These are phyloP conservation scores for Allolobophora icterica DNA, from an alignment of 2,888 invertebrate species.

Conservation along the genomic window DNA sequence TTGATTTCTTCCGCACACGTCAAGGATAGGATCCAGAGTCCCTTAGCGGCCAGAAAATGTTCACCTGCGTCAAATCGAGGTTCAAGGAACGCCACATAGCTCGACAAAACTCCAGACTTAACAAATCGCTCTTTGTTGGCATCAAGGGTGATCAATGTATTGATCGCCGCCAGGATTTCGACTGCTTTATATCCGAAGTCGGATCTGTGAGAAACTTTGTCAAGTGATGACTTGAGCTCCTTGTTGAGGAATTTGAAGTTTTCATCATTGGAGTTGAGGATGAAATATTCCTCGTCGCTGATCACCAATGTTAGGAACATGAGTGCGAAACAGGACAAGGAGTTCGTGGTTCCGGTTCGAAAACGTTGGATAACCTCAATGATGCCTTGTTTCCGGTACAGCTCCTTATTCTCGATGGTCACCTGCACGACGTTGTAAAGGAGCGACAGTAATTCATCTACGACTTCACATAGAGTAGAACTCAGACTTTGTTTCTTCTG, in stretches of 20 bases:
- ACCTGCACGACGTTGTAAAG: conserved; percentile 51
- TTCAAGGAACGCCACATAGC: not conserved
- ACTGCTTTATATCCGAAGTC: conserved; percentile 54
- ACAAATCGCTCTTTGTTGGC: conserved; percentile 52
- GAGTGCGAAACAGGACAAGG: conserved; percentile 55
- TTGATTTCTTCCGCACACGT: conserved; percentile 38
- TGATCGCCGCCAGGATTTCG: conserved; percentile 55
- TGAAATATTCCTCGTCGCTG: conserved; percentile 56
- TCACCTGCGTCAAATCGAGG: not conserved
- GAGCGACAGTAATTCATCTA: conserved; percentile 56
- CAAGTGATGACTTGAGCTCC: conserved; percentile 52
- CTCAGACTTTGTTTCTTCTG: not conserved
- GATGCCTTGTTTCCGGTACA: conserved; percentile 48
- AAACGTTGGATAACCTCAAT: conserved; percentile 49
- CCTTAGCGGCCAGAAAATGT: conserved; percentile 30
- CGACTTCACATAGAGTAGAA: conserved; percentile 40
- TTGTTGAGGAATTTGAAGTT: conserved; percentile 54
- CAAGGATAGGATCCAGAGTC: conserved; percentile 40
- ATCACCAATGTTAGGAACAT: conserved; percentile 57
- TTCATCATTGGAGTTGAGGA: conserved; percentile 52
- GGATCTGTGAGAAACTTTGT: conserved; percentile 51
- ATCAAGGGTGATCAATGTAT: conserved; percentile 57
- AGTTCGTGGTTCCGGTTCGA: conserved; percentile 44
- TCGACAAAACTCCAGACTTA: conserved; percentile 18
- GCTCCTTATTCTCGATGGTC: conserved; percentile 48